phyloP scores from a whole-genome alignment of 2,888 invertebrate genomes.

The Meta bourneti region DNA sequence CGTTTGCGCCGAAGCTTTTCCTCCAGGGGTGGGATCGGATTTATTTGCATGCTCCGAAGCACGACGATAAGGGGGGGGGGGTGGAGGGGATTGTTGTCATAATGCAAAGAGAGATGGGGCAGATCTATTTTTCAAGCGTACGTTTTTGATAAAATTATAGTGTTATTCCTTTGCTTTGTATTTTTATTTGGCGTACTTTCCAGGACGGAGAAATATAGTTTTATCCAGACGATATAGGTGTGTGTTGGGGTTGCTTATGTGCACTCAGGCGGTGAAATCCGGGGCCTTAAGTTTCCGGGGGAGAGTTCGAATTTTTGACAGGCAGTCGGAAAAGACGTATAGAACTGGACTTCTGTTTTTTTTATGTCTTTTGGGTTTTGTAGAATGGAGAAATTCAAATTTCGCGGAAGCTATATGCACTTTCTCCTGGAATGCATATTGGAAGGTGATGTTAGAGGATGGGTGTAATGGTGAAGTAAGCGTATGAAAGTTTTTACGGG shows the following conservation, averaged over 20 bases:
- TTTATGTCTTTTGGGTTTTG: too few species aligned
- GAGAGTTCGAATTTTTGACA: conserved; percentile 38
- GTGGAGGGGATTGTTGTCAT: conserved; percentile 44
- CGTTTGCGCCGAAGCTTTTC: conserved; percentile 7
- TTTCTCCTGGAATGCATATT: neutral
- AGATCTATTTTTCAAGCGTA: conserved; percentile 5
- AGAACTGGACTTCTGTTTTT: neutral
- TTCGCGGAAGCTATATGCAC: neutral
- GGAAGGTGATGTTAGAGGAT: neutral
- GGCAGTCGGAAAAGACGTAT: neutral
- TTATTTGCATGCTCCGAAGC: conserved; percentile 68
- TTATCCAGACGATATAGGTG: conserved; percentile 8
- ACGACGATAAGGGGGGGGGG: neutral
- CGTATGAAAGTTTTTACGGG: too few species aligned
- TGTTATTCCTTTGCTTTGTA: conserved; percentile 7
- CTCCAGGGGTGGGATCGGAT: conserved; percentile 56
- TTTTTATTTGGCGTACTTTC: conserved; percentile 3
- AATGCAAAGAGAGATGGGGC: conserved; percentile 54
- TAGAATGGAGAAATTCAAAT: neutral
- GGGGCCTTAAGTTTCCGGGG: conserved; percentile 12
- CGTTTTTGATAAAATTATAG: conserved; percentile 37
- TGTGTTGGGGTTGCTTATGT: neutral
- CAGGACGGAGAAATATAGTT: conserved; percentile 41
- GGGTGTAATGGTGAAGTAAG: neutral
- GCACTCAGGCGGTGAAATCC: neutral